Conservation (phyloP, 2,888 invertebrate genomes). For the Hyles lineata region DNA sequence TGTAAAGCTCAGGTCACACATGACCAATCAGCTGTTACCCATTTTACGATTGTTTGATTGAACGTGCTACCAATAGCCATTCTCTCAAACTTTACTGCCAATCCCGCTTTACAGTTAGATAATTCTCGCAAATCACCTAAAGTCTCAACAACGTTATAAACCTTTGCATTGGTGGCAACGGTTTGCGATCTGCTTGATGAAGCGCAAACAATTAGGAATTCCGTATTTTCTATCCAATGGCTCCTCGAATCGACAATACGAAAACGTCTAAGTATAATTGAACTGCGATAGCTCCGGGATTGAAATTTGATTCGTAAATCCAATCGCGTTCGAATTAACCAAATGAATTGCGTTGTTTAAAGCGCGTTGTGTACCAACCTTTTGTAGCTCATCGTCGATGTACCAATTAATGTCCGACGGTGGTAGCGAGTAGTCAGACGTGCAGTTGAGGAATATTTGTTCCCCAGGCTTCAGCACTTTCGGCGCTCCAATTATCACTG, state of each 20-base stretch:
- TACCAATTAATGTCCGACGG: slow-evolving; percentile 81
- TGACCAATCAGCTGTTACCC: slow-evolving; percentile 21
- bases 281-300: slow-evolving; percentile 37
- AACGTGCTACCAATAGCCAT: slow-evolving; percentile 11
- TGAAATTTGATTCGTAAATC: slow-evolving; percentile 38
- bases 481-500: slow-evolving; percentile 74
- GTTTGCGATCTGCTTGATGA: background rate
- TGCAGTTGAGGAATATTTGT: slow-evolving; percentile 76
- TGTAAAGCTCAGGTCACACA: slow-evolving; percentile 33
- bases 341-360: slow-evolving; percentile 38
- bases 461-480: slow-evolving; percentile 78
- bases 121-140: background rate
- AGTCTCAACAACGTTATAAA: background rate
- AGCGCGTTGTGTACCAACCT: slow-evolving; percentile 60
- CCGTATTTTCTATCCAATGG: background rate
- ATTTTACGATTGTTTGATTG: slow-evolving; percentile 21
- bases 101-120: background rate
- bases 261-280: slow-evolving; percentile 28
- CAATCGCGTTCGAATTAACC: slow-evolving; percentile 42
- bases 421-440: slow-evolving; percentile 77
- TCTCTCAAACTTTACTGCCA: background rate
- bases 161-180: background rate
- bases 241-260: background rate
- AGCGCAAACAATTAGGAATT: background rate
- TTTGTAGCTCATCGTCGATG: slow-evolving; percentile 77